phyloP scores from a whole-genome alignment of 2,797 vertebrate genomes.

The Huso huso region DNA sequence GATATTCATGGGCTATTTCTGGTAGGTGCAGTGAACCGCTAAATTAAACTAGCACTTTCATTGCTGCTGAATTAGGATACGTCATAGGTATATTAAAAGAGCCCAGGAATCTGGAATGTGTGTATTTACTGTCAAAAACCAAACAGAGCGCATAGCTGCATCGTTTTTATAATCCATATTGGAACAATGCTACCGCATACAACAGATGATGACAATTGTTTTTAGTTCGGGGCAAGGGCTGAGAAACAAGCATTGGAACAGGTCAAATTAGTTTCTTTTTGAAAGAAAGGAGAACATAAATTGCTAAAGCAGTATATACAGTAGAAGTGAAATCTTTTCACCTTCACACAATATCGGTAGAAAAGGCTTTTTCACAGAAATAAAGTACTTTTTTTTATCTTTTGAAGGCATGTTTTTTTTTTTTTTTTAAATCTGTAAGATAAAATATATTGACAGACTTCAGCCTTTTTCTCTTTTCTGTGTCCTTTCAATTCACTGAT shows the following conservation, averaged over 20 bases:
- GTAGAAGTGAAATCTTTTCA: too few relatives aligned
- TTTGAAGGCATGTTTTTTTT: too few relatives aligned
- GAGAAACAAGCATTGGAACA: slow-evolving; percentile 24
- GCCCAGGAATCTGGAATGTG: slow-evolving; percentile 18
- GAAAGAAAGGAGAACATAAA: slow-evolving; percentile 30
- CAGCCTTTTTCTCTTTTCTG: too few relatives aligned
- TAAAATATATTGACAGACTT: too few relatives aligned
- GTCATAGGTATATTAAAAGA: slow-evolving; percentile 24
- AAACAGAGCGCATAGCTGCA: too few relatives aligned
- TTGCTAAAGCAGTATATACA: too few relatives aligned
- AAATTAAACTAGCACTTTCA: slow-evolving; percentile 33
- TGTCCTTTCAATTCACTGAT: too few relatives aligned
- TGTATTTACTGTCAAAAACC: background rate
- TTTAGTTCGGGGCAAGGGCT: slow-evolving; percentile 34
- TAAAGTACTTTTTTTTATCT: too few relatives aligned
- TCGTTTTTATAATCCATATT: too few relatives aligned
- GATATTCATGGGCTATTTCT: slow-evolving; percentile 27
- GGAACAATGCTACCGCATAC: slow-evolving; percentile 36
- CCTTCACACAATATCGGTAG: too few relatives aligned
- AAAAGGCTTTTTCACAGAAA: too few relatives aligned
- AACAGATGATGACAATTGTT: slow-evolving; percentile 36
- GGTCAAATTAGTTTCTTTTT: slow-evolving; percentile 16
- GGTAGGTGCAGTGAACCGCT: slow-evolving; percentile 25
- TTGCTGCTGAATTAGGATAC: slow-evolving; percentile 20
- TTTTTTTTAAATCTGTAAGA: too few relatives aligned